These are phyloP conservation scores for Coluber constrictor DNA, from an alignment of 2,797 vertebrate species.

Conservation along the genomic window DNA sequence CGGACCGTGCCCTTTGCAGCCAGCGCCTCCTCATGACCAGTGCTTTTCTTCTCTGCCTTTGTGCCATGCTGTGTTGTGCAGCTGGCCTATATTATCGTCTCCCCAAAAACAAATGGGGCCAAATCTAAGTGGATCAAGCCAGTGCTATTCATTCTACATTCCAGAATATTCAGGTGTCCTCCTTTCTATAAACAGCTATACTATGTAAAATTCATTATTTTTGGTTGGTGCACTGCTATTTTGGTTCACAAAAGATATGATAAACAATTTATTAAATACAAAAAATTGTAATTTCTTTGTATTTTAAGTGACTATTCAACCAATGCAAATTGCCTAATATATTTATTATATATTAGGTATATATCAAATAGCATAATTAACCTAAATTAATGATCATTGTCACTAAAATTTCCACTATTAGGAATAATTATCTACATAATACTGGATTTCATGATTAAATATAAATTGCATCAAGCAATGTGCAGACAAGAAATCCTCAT, in stretches of 20 bases:
- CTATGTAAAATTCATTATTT: background rate
- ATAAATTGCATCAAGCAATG: background rate
- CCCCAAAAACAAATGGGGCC: slow-evolving; percentile 15
- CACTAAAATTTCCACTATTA: background rate
- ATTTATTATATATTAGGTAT: too few species aligned
- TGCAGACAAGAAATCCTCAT: background rate
- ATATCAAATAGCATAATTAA: background rate
- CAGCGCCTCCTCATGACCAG: slow-evolving; percentile 21
- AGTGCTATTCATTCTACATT: background rate
- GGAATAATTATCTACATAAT: background rate
- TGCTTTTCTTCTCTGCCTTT: slow-evolving; percentile 27
- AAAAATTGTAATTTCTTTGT: too few species aligned
- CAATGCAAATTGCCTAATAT: too few species aligned
- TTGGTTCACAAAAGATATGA: background rate
- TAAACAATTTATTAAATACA: background rate
- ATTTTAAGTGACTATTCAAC: too few species aligned
- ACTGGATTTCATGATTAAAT: background rate
- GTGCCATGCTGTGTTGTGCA: slow-evolving; percentile 17
- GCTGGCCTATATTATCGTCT: slow-evolving; percentile 17
- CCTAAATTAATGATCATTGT: background rate
- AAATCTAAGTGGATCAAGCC: slow-evolving; percentile 3
- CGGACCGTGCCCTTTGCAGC: slow-evolving; percentile 20
- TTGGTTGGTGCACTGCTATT: background rate
- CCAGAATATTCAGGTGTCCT: background rate
- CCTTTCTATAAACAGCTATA: background rate